phyloP scores from a whole-genome alignment of 2,113 vertebrate genomes.

The Nyctibius bracteatus region DNA sequence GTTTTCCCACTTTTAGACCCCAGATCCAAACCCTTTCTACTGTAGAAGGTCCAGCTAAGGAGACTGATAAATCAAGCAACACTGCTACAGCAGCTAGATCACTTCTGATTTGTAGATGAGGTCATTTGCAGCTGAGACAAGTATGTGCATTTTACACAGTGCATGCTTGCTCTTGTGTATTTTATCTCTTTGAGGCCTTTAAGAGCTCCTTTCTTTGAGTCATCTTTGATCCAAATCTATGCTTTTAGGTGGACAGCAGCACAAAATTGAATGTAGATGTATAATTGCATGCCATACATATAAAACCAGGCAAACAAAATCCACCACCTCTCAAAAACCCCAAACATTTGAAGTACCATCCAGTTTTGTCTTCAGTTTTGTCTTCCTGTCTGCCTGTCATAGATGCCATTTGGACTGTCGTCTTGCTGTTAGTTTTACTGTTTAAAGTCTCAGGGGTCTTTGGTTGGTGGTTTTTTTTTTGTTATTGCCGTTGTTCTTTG shows the following conservation, averaged over 20 bases:
- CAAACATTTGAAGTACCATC: not conserved
- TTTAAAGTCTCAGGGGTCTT: not conserved
- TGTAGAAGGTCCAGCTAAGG: not conserved
- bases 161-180: accelerated
- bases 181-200: not conserved
- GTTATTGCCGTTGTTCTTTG: not conserved
- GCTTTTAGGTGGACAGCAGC: not conserved
- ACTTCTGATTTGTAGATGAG: not conserved
- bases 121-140: not conserved
- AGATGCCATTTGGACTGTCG: not conserved
- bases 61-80: not conserved
- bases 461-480: not conserved
- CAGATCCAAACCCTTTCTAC: not conserved
- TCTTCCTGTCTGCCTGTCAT: not conserved
- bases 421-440: not conserved
- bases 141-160: not conserved
- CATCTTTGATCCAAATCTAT: not conserved
- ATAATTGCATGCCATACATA: not conserved
- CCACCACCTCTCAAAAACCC: not conserved
- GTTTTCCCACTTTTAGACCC: not conserved
- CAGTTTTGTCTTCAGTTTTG: not conserved
- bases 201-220: not conserved
- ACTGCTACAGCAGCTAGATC: not conserved
- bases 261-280: not conserved
- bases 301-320: not conserved